A percentile compares a stretch with the other conserved stretches of the same genome.
phyloP scores from a whole-genome alignment of 2,888 invertebrate genomes.

The Leucophenga maculata region DNA sequence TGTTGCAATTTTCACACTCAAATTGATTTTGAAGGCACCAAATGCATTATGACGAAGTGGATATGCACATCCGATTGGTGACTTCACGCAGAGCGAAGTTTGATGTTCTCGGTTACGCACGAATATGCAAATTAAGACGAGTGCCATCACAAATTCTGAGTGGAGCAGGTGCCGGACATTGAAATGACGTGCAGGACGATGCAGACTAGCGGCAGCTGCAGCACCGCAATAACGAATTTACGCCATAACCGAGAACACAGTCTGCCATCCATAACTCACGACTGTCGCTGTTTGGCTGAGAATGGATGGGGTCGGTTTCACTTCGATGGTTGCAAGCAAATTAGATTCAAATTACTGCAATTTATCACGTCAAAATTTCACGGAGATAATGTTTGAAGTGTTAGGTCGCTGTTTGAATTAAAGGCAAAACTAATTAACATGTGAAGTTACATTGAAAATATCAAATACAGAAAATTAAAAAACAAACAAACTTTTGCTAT shows the following conservation, averaged over 20 bases:
- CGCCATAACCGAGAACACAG: not conserved
- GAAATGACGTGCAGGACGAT: not conserved
- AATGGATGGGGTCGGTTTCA: not conserved
- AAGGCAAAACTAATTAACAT: too few relatives aligned
- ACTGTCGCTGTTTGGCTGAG: not conserved
- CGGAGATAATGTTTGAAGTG: not conserved
- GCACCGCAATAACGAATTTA: too few relatives aligned
- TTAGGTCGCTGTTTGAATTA: not conserved
- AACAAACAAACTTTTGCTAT: too few relatives aligned
- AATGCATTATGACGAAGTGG: not conserved
- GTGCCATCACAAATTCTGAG: not conserved
- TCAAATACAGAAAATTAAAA: too few relatives aligned
- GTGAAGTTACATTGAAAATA: too few relatives aligned
- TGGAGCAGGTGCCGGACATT: not conserved
- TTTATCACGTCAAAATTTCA: conserved; percentile 3
- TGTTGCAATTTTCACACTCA: too few relatives aligned
- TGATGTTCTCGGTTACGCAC: not conserved
- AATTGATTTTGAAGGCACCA: not conserved
- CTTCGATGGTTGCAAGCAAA: not conserved
- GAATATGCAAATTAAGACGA: not conserved
- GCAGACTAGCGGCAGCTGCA: not conserved
- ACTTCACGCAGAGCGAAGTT: not conserved
- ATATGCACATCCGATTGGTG: conserved; percentile 1
- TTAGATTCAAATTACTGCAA: not conserved
- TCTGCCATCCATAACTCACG: not conserved